Base-by-base conservation (phyloP, 2,888 invertebrate species). In the Drosophila emarginata region DNA sequence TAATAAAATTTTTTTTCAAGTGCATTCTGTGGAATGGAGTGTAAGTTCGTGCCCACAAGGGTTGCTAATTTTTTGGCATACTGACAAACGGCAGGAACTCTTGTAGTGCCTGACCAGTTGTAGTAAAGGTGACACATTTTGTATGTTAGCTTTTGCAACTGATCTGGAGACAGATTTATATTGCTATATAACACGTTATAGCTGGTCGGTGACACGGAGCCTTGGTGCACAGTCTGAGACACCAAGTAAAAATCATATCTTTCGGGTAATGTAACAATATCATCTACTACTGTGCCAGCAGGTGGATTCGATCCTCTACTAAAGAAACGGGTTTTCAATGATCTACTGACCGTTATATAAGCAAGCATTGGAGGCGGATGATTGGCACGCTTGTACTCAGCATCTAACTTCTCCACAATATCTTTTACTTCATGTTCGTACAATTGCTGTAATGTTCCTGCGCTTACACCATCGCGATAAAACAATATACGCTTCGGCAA, bases 1-100 rank as follows among this genome's bases (percentile, higher is more conserved):
- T 94, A 96, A 87, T 95, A 96, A 0, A 96, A 92, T 0, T 94
- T 93, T 23, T 94, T 94, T 56, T 93, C 94, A n/a, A 96, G 92
- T 0, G 93, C 92, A 60, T 93, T 92, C 66, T 94, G 93, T 0
- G 96, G 96, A 0, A 96, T 95, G 36, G 93, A 92, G 85, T 97
- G 97, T 1, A 98, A 93, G 23, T 94, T 94, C 89, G 98, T 97
- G 0, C 95, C 96, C 0, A 96, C 96, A 4, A 98, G 92, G 90
- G 97, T 97, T 0, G 98, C 98, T 70, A 98, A 92, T 87, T 98
- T 98, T 90, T 98, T 98, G 0, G 98, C 98, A 90, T 98, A 98
- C 90, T 98, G 98, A 88, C 97, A 97, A 0, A 97, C 97, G 0
- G 98, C 96, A 0, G 98, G 98, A 9, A 98, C 98, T 21, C 97